phyloP scores from a whole-genome alignment of 2,113 vertebrate genomes.

The Rattus rattus region DNA sequence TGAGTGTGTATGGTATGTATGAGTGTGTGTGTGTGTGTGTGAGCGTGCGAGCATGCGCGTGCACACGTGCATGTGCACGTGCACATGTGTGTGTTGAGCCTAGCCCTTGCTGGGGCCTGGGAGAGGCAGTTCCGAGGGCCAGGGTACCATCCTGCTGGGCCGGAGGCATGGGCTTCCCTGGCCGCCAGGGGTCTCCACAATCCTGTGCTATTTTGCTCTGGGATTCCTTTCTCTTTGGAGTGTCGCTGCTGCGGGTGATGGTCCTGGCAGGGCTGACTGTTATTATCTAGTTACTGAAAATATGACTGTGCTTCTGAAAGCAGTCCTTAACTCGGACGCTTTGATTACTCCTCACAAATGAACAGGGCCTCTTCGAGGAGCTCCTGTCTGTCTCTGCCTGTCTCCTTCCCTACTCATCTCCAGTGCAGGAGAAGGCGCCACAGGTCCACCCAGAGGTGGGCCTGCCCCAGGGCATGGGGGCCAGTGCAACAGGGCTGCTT shows the following conservation, averaged over 20 bases:
- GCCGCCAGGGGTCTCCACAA: slow-evolving; percentile 59
- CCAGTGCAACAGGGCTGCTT: not conserved
- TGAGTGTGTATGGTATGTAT: too few species aligned
- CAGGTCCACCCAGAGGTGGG: not conserved
- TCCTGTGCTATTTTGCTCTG: not conserved
- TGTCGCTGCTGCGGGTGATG: rapidly evolving
- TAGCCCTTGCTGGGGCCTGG: not conserved
- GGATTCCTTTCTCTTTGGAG: not conserved
- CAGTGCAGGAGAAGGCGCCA: rapidly evolving
- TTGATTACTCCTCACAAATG: rapidly evolving
- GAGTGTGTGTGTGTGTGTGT: too few species aligned
- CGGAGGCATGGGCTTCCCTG: not conserved
- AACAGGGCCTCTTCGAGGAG: not conserved
- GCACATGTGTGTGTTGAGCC: not conserved
- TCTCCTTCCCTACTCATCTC: not conserved
- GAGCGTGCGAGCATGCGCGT: too few species aligned
- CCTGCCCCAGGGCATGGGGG: rapidly evolving
- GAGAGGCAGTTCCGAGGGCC: rapidly evolving
- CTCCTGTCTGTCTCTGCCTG: rapidly evolving
- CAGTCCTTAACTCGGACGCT: rapidly evolving
- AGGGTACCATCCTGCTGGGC: rapidly evolving
- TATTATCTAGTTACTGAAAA: rapidly evolving
- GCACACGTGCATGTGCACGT: too few species aligned
- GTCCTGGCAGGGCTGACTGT: rapidly evolving
- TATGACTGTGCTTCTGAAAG: rapidly evolving